phyloP scores from a whole-genome alignment of 2,113 vertebrate genomes.

The Nematolebias whitei region DNA sequence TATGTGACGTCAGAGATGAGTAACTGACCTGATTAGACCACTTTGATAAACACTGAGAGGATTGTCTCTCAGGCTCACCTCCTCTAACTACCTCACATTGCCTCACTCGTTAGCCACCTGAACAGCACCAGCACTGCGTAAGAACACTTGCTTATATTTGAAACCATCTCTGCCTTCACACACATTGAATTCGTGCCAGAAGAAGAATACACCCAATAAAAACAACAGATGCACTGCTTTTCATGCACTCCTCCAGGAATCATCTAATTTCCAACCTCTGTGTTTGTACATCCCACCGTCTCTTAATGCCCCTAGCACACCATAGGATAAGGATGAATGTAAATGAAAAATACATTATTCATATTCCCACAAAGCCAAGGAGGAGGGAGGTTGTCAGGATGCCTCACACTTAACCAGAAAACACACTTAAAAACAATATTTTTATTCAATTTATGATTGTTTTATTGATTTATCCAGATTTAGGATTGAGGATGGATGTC shows the following conservation, averaged over 20 bases:
- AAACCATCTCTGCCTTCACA: constrained; percentile 53
- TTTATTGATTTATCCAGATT: constrained; percentile 67
- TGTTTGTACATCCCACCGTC: constrained; percentile 57
- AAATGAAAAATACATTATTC: constrained; percentile 77
- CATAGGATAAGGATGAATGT: constrained; percentile 61
- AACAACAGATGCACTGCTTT: constrained; percentile 63
- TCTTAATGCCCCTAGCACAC: constrained; percentile 63
- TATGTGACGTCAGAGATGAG: constrained; percentile 71
- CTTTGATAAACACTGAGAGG: constrained; percentile 68
- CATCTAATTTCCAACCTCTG: constrained; percentile 62
- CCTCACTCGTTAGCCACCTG: constrained; percentile 46
- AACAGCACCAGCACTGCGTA: constrained; percentile 27
- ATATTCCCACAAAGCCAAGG: constrained; percentile 59
- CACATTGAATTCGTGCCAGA: constrained; percentile 53
- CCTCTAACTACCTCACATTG: constrained; percentile 37
- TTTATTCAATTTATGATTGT: constrained; percentile 61
- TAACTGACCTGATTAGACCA: constrained; percentile 74
- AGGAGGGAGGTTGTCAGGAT: constrained; percentile 39
- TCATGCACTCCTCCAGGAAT: constrained; percentile 55
- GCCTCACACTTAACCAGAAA: constrained; percentile 33
- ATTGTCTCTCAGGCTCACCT: constrained; percentile 52
- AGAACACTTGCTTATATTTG: constrained; percentile 56
- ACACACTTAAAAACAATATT: constrained; percentile 38
- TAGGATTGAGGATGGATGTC: constrained; percentile 34
- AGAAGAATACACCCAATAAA: constrained; percentile 50